Base-by-base conservation (phyloP, 2,797 vertebrate genomes). In the Petrocephalus schoutedeni region DNA sequence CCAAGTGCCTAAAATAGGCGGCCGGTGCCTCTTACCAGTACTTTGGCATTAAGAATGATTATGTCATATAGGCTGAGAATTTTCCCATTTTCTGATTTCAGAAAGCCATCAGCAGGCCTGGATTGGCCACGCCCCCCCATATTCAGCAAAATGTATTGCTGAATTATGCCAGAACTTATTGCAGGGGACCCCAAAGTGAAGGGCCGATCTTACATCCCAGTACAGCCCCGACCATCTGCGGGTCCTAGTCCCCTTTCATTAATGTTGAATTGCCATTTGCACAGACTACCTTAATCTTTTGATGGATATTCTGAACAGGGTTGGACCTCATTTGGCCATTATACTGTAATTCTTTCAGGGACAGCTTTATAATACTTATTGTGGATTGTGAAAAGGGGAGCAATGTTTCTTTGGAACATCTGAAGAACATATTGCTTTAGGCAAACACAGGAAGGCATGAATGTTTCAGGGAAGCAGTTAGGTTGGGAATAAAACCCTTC, bases 191-290 rank as follows among this genome's bases (percentile, higher is more conserved):
- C 41, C 41, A 45, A 45, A 45, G 36, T 41, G 12, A 74, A 14
- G 32, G 67, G 16, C 12, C 36, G 12, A 41, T 74, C 36, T 74
- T 74, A 36, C 67, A 74, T 36, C 67, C 67, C 32, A 41, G 67
- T 41, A 32, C 67, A 19, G 32, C 32, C 67, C 36, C 36, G 67
- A 74, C 67, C 67, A 74, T 41, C 32, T 7, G 6, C 32, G 14
- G 49, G 32, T 16, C 67, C 67, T 36, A 36, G 28, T 36, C 12
- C 64, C 28, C 64, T 41, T 74, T 74, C 32, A 74, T 74, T 36
- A 74, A 74, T 74, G 67, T 74, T 74, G 67, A 74, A 74, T 74
- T 41, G 32, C 67, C 67, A 74, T 74, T 74, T 41, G 32, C 67
- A 74, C 67, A 74, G 67, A 19, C 67, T 74, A 14, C 32, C 32